These are phyloP conservation scores for Nephotettix cincticeps DNA, from an alignment of 1,140 invertebrate genomes.

Conservation along the genomic window DNA sequence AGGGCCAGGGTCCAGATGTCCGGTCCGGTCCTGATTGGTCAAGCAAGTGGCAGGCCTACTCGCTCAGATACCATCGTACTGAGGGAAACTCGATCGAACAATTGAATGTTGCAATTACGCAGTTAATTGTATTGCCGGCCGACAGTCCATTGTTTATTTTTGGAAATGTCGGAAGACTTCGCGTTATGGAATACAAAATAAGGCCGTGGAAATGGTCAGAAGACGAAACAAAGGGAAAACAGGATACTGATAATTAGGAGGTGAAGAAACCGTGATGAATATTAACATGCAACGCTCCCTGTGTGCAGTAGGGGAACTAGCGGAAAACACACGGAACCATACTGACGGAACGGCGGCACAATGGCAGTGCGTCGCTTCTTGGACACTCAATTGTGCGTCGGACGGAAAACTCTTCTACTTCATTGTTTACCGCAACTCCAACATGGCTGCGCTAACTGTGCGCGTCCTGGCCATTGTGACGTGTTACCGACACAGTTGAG, in stretches of 20 bases:
- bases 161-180: constrained; percentile 20
- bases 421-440: no score
- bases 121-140: background rate
- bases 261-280: constrained; percentile 29
- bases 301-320: constrained; percentile 24
- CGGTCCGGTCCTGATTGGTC: no score
- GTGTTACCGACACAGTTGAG: no score
- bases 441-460: no score
- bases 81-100: constrained; percentile 8
- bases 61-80: background rate
- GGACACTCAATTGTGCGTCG: no score
- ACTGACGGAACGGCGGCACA: background rate
- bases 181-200: constrained; percentile 27
- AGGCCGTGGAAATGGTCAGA: constrained; percentile 22
- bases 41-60: no score
- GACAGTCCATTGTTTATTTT: constrained; percentile 18
- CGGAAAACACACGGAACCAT: constrained; percentile 20
- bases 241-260: constrained; percentile 26
- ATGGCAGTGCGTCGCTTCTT: no score
- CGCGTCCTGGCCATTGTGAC: no score
- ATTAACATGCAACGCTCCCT: constrained; percentile 27
- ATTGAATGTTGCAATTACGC: constrained; percentile 8
- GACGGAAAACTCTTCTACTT: no score
- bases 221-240: constrained; percentile 27
- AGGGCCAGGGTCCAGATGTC: no score